phyloP scores from a whole-genome alignment of 2,888 invertebrate genomes.

The Brachypalpus laphriformis region DNA sequence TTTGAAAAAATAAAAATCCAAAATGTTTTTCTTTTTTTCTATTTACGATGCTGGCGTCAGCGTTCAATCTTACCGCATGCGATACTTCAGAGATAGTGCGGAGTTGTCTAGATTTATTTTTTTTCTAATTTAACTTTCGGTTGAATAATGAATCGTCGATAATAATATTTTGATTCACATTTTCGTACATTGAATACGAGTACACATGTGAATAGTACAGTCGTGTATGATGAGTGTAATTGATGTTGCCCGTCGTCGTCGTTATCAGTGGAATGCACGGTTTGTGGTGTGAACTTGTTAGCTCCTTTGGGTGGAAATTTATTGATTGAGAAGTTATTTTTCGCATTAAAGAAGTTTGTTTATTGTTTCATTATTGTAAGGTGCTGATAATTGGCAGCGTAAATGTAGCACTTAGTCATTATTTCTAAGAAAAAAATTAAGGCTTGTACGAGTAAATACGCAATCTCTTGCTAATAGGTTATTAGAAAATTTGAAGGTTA shows the following conservation, averaged over 20 bases:
- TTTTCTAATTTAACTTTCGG: neutral
- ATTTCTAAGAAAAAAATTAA: too few relatives aligned
- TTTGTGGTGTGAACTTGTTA: conserved; percentile 23
- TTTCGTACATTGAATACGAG: neutral
- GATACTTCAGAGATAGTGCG: neutral
- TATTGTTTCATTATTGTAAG: neutral
- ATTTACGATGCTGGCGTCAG: conserved; percentile 26
- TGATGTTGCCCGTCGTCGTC: neutral
- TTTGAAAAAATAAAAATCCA: neutral
- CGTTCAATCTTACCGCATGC: neutral
- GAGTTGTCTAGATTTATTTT: neutral
- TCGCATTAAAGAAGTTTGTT: neutral
- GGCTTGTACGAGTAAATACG: too few relatives aligned
- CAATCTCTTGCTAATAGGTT: too few relatives aligned
- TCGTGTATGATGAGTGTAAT: conserved; percentile 1
- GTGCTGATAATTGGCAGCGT: neutral
- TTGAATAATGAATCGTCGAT: neutral
- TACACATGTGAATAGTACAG: neutral
- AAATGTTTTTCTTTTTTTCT: neutral
- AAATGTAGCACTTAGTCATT: conserved; percentile 5
- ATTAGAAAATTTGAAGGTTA: too few relatives aligned
- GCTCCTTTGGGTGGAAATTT: neutral
- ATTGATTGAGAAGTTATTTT: conserved; percentile 9
- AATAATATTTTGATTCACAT: conserved; percentile 1
- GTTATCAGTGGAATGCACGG: conserved; percentile 21